Base-by-base conservation (phyloP, 2,113 vertebrate species). In the Apeltes quadracus region DNA sequence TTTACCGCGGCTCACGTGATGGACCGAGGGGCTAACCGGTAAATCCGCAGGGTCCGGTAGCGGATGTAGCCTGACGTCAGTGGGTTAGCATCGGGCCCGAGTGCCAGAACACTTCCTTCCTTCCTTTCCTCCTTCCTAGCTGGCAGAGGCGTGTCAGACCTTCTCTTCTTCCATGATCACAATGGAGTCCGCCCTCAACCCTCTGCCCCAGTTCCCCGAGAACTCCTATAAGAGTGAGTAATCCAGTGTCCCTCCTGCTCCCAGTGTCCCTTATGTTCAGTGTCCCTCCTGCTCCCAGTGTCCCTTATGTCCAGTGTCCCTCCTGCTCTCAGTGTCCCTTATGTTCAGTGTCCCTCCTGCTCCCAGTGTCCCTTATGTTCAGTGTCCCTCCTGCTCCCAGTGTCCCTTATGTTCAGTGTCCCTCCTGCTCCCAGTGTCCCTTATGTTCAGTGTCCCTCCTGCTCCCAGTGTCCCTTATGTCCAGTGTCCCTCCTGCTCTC, bases 141-240 rank as follows among this genome's bases (percentile, higher is more conserved):
- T 53, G 0, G 36, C 12, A 29, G 61, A 5, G 43, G 53, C 65
- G 5, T 5, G 22, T 2, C 54, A 20, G 43, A 46, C 23, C 50
- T 18, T 34, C 38, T 48, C 20, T 14, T 22, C 67, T 23, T 66
- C 61, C 23, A 76, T 85, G 78, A 29, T 78, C 65, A 59, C 55
- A 0, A 90, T 90, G 88, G 88, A 90, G 36, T 50, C 80, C 0
- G 39, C 16, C 55, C 85, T 86, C 8, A 81, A 72, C 1, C 72
- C 84, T 27, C 75, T 84, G 58, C 79, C 80, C 0, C 84, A 84
- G 22, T 76, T 89, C 39, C 53, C 72, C 1, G 89, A 91, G 34
- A 87, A 85, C 84, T 75, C 88, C 7, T 92, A 91, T 41, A 92
- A 91, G 62, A 92, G 91, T 92, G 58, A 89, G 84, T 85, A 53